phyloP scores from a whole-genome alignment of 1,140 invertebrate genomes.

The Sycophaga agraensis region DNA sequence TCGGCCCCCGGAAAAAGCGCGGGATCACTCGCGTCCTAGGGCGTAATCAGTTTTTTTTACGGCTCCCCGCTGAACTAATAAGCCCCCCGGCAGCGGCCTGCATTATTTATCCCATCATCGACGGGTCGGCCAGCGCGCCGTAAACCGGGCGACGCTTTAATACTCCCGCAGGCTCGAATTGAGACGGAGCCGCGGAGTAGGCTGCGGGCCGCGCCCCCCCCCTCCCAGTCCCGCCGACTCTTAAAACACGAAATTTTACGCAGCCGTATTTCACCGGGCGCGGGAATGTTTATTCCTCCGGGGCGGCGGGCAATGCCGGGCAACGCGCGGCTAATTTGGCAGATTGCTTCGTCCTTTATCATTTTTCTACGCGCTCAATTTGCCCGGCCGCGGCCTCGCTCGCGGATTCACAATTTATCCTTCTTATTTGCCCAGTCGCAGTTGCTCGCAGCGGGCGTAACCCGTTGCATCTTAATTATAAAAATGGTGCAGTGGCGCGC shows the following conservation, averaged over 20 bases:
- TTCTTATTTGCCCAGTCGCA: constrained; percentile 1
- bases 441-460: background rate
- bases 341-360: constrained; percentile 26
- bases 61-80: constrained; percentile 52
- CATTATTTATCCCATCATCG: constrained; percentile 53
- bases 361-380: constrained; percentile 10
- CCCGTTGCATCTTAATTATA: too few species aligned
- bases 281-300: constrained; percentile 6
- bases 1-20: constrained; percentile 38
- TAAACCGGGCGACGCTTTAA: constrained; percentile 40
- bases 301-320: constrained; percentile 1
- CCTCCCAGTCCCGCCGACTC: background rate
- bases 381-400: background rate
- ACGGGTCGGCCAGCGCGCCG: constrained; percentile 36
- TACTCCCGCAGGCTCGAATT: constrained; percentile 39
- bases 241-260: constrained; percentile 27
- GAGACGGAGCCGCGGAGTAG: constrained; percentile 10
- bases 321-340: constrained; percentile 25
- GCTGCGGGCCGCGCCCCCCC: background rate
- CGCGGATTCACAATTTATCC: constrained; percentile 18
- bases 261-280: constrained; percentile 25
- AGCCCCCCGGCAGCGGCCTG: constrained; percentile 46
- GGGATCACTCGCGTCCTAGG: too few species aligned
- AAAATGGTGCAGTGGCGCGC: too few species aligned
- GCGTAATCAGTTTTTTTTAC: constrained; percentile 58